Conservation (phyloP, 2,797 vertebrate genomes). For the Artibeus lituratus region DNA sequence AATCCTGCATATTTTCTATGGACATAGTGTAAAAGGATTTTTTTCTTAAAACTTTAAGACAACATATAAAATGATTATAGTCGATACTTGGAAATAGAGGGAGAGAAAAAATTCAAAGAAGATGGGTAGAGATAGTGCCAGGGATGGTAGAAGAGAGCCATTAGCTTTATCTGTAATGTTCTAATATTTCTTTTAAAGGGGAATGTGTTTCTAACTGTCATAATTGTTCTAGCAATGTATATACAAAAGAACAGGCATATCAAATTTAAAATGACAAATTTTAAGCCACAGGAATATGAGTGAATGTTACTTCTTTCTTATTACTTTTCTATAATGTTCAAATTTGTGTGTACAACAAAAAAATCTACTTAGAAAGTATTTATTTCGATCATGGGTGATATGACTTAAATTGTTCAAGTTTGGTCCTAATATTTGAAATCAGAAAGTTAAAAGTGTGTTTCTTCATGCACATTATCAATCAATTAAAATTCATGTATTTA, state of each 20-base stretch:
- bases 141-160: neutral
- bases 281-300: neutral
- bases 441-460: neutral
- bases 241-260: neutral
- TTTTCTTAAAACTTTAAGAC: neutral
- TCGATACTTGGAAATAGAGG: neutral
- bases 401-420: constrained; percentile 3
- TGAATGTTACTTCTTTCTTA: neutral
- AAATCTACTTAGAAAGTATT: neutral
- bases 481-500: neutral
- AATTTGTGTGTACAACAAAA: neutral
- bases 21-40: constrained; percentile 17
- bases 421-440: neutral
- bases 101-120: constrained; percentile 11
- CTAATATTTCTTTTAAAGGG: neutral
- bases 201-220: neutral
- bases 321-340: neutral
- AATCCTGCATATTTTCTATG: neutral
- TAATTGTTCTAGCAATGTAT: neutral
- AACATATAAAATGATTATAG: neutral
- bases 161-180: neutral
- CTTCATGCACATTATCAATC: neutral
- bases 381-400: neutral
- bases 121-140: neutral
- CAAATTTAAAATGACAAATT: neutral